Evolutionary conservation across 2,797 vertebrate species (phyloP).

Genomic region (Onychomys arenicola): DNA sequence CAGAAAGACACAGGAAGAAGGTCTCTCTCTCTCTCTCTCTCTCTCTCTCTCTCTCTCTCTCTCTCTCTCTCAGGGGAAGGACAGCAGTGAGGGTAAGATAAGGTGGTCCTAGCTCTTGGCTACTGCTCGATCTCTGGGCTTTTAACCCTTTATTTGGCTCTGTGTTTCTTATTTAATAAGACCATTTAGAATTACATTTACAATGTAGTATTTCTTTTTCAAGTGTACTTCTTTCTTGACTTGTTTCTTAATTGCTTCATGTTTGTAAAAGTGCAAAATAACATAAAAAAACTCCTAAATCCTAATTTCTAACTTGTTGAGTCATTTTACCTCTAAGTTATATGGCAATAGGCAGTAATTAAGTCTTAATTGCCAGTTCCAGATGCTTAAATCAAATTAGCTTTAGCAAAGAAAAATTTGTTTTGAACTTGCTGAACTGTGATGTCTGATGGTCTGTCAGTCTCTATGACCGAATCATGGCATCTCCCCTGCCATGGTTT

Average conservation of each 20-base stretch:
- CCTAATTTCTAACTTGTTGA: constrained; percentile 69
- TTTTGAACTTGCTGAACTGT: constrained; percentile 22
- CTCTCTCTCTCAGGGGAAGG: too few relatives aligned
- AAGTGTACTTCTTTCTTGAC: constrained; percentile 14
- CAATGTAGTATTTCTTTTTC: constrained; percentile 17
- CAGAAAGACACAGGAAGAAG: too few relatives aligned
- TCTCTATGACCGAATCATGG: background rate
- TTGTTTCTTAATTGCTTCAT: constrained; percentile 30
- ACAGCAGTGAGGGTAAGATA: too few relatives aligned
- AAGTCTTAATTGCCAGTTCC: constrained; percentile 48
- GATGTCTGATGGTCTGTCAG: background rate
- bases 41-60: too few relatives aligned
- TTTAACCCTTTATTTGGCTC: too few relatives aligned
- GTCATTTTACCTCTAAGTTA: constrained; percentile 74
- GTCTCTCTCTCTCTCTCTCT: too few relatives aligned
- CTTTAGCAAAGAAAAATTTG: constrained; percentile 16
- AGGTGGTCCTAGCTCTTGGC: too few relatives aligned
- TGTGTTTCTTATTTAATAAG: too few relatives aligned
- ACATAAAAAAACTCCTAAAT: constrained; percentile 31
- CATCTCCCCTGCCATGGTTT: background rate
- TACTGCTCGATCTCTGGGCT: too few relatives aligned
- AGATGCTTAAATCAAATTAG: constrained; percentile 55
- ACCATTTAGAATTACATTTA: too few relatives aligned
- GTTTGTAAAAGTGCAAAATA: background rate
- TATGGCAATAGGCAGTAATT: constrained; percentile 16